These are phyloP conservation scores for Drosophila mimica DNA, from an alignment of 2,888 invertebrate species.

Conservation along the genomic window DNA sequence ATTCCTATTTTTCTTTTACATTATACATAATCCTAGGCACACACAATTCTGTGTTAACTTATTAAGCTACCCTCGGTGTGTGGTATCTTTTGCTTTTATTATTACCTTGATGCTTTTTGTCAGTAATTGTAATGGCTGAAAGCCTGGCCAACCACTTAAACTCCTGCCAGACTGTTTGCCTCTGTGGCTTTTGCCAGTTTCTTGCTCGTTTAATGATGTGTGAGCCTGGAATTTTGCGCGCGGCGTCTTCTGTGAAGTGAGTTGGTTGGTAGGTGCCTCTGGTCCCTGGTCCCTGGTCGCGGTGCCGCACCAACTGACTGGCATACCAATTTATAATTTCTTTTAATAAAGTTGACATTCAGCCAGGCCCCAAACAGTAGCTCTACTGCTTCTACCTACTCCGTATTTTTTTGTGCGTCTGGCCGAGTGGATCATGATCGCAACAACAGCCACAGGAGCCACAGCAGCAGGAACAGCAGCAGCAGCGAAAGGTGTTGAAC, in stretches of 20 bases:
- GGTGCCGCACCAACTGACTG: slow-evolving; percentile 57
- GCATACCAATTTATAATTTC: slow-evolving; percentile 81
- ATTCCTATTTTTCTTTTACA: not conserved
- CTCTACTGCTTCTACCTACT: slow-evolving; percentile 10
- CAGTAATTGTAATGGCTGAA: slow-evolving; percentile 78
- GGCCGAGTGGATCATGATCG: slow-evolving; percentile 74
- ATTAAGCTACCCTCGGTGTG: slow-evolving; percentile 31
- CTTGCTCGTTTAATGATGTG: slow-evolving; percentile 79
- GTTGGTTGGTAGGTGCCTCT: slow-evolving; percentile 16
- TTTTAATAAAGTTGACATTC: slow-evolving; percentile 81
- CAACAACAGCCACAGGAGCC: not conserved
- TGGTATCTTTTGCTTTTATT: slow-evolving; percentile 65
- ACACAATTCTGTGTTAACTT: not conserved
- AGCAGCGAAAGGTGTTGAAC: slow-evolving; percentile 65
- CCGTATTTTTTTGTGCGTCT: slow-evolving; percentile 49
- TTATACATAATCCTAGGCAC: not conserved
- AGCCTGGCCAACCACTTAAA: slow-evolving; percentile 59
- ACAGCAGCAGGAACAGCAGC: slow-evolving; percentile 10
- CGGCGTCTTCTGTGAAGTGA: slow-evolving; percentile 72
- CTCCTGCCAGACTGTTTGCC: slow-evolving; percentile 29
- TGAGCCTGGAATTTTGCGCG: slow-evolving; percentile 80
- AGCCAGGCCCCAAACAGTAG: slow-evolving; percentile 29
- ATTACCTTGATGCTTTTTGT: slow-evolving; percentile 77
- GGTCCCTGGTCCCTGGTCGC: slow-evolving; percentile 25
- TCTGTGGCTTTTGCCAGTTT: slow-evolving; percentile 34